Conservation (phyloP, 2,888 invertebrate species). For the Synergus itoensis region DNA sequence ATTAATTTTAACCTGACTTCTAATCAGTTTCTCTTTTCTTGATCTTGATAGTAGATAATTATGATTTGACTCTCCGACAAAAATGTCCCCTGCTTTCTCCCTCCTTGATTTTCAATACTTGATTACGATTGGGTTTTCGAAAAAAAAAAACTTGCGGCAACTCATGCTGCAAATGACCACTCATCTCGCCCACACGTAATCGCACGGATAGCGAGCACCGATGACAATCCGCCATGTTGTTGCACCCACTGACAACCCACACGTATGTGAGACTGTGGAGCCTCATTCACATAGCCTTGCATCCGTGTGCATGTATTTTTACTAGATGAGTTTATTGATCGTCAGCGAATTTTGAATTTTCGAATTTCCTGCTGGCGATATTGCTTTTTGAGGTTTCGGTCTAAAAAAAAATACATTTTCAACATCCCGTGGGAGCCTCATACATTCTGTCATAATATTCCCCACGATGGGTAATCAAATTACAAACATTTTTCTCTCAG, state of each 20-base stretch:
- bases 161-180: constrained; percentile 45
- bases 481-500: too few species aligned
- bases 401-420: background rate
- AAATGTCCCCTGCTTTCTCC: background rate
- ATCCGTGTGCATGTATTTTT: constrained; percentile 13
- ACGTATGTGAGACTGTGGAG: constrained; percentile 55
- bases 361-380: background rate
- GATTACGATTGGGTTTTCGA: background rate
- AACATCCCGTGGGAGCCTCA: background rate
- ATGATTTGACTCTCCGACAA: background rate
- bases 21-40: background rate
- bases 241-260: constrained; percentile 69
- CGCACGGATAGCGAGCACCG: constrained; percentile 62
- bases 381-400: constrained; percentile 22
- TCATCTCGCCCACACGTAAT: constrained; percentile 61
- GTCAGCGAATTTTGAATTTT: constrained; percentile 10
- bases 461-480: too few species aligned
- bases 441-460: too few species aligned
- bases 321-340: constrained; percentile 22
- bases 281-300: constrained; percentile 49
- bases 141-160: background rate
- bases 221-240: constrained; percentile 68
- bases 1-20: background rate
- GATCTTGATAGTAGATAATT: background rate
- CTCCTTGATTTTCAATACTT: background rate